Conservation (phyloP, 2,888 invertebrate species). For the Molanna angustata region DNA sequence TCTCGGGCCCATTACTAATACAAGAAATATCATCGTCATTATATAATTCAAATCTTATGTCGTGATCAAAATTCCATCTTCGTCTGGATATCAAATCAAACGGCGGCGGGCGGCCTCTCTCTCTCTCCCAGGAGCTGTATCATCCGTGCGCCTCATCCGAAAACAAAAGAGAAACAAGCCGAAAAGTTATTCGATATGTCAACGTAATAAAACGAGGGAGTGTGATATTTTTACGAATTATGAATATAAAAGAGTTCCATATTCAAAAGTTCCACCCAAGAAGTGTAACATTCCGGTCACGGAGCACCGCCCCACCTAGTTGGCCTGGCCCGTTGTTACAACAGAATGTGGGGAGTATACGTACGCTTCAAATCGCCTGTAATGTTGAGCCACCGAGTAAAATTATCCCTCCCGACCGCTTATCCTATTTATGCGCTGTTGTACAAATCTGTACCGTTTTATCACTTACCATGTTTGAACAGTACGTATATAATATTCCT, state of each 20-base stretch:
- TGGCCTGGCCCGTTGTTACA: not conserved
- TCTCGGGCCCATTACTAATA: not conserved
- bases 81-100: constrained; percentile 11
- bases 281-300: constrained; percentile 27
- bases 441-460: no score
- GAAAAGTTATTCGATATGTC: constrained; percentile 30
- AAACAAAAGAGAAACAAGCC: constrained; percentile 25
- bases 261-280: constrained; percentile 16
- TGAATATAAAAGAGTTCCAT: constrained; percentile 31
- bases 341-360: not conserved
- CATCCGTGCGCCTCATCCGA: constrained; percentile 10
- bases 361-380: no score
- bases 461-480: no score
- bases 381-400: not conserved
- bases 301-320: constrained; percentile 8
- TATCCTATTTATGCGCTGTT: no score
- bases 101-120: not conserved
- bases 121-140: constrained; percentile 6
- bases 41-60: constrained; percentile 21
- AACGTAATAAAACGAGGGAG: constrained; percentile 30
- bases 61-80: constrained; percentile 20
- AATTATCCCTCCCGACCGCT: not conserved
- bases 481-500: no score
- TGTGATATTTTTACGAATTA: constrained; percentile 34
- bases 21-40: not conserved